Base-by-base conservation (phyloP, 2,888 invertebrate species). In the Drosophila mercatorum region DNA sequence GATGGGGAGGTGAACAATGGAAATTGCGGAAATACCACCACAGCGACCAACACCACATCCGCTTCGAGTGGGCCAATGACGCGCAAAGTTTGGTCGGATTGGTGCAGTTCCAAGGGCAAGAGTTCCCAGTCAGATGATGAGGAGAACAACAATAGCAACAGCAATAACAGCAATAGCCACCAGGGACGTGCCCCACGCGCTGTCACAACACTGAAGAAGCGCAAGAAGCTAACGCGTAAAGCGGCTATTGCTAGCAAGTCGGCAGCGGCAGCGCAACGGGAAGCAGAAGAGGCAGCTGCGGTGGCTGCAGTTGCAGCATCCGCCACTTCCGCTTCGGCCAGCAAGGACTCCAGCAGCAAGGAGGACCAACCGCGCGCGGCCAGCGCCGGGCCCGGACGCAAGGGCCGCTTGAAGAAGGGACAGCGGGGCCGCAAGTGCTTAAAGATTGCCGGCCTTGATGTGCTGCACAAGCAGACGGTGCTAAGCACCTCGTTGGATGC, bases 381-480 rank as follows among this genome's bases (percentile, higher is more conserved):
- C 12, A 80, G 77, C 40, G 74, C 75, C 0, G 89, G 90, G 80
- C 86, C 83, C 2, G 92, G 92, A 0, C 93, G 94, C 53, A 92
- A 92, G 62, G 95, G 96, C 81, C 93, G 95, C 91, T 94, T 95
- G 60, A 95, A 95, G 91, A 95, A 95, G 92, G 92, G 90, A 0
- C 91, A 86, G 6, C 93, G 95, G 85, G 95, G 95, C 82, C 95
- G 95, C 44, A 95, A 95, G 84, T 93, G 95, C 8, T 93, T 96
- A 55, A 96, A 96, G 93, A 97, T 98, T 91, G 96, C 96, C 77
- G 97, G 97, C 22, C 94, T 98, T 84, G 98, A 98, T 93, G 94
- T 97, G 84, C 93, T 98, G 80, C 98, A 98, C 93, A 97, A 96
- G 85, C 96, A 97, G 93, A 98, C 98, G 43, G 94, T 98, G 79